Conservation (phyloP, 2,888 invertebrate species). For the Acanthosepion pharaonis region DNA sequence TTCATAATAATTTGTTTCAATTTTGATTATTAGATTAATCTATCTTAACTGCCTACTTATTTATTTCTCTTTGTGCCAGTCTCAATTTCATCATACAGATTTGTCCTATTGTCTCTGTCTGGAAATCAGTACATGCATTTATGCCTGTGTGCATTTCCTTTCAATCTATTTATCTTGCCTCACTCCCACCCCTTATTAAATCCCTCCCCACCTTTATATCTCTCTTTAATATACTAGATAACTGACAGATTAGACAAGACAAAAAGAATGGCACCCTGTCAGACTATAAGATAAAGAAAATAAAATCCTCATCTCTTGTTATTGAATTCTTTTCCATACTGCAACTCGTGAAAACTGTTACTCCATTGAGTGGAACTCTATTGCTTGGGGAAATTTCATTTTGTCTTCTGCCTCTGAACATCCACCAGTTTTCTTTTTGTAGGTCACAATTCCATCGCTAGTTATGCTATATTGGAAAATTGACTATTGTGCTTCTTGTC, state of each 20-base stretch:
- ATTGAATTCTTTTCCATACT: background rate
- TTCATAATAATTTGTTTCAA: too few species aligned
- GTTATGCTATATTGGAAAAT: background rate
- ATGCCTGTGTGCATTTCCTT: too few species aligned
- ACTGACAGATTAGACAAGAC: too few species aligned
- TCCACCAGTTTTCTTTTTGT: background rate
- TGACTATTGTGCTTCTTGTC: background rate
- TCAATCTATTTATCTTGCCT: too few species aligned
- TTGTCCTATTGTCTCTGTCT: too few species aligned
- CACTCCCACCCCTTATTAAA: background rate
- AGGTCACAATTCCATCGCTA: background rate
- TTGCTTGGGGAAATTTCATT: slow-evolving; percentile 17
- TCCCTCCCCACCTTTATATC: too few species aligned
- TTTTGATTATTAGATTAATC: too few species aligned
- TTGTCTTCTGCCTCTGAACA: background rate
- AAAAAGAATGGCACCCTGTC: background rate
- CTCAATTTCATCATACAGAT: too few species aligned
- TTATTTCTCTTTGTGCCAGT: too few species aligned
- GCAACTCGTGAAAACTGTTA: background rate
- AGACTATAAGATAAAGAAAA: background rate
- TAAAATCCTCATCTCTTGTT: background rate
- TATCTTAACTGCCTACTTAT: too few species aligned
- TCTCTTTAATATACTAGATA: too few species aligned
- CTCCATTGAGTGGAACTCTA: background rate
- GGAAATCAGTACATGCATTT: too few species aligned